Conservation (phyloP, 2,797 vertebrate species). For the Galago senegalensis region DNA sequence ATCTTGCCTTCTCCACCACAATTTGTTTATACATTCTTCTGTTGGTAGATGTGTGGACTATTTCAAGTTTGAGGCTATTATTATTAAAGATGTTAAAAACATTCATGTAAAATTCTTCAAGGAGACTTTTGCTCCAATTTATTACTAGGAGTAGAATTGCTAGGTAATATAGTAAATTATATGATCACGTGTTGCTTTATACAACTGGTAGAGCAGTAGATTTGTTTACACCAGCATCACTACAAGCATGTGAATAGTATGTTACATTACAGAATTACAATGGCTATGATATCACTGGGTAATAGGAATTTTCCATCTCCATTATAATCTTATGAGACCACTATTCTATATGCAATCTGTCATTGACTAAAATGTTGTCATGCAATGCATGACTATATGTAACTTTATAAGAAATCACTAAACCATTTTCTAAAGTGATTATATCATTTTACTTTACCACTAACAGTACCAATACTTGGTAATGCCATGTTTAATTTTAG, state of each 20-base stretch:
- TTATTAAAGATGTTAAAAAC: constrained; percentile 12
- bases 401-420: neutral
- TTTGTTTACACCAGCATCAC: neutral
- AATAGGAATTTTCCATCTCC: neutral
- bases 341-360: neutral
- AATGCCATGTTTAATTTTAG: neutral
- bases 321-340: neutral
- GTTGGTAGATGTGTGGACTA: neutral
- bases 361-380: neutral
- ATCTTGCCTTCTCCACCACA: too few species aligned
- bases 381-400: neutral
- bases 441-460: neutral
- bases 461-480: neutral
- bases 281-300: neutral
- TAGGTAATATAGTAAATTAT: neutral
- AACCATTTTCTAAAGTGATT: neutral
- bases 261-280: neutral
- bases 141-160: neutral
- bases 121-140: neutral
- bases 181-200: neutral
- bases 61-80: constrained; percentile 5
- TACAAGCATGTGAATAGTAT: neutral
- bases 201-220: neutral
- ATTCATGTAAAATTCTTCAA: constrained; percentile 23
- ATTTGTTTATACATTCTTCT: neutral